Conservation (phyloP, 1,140 invertebrate species). For the Leptopilina boulardi region DNA sequence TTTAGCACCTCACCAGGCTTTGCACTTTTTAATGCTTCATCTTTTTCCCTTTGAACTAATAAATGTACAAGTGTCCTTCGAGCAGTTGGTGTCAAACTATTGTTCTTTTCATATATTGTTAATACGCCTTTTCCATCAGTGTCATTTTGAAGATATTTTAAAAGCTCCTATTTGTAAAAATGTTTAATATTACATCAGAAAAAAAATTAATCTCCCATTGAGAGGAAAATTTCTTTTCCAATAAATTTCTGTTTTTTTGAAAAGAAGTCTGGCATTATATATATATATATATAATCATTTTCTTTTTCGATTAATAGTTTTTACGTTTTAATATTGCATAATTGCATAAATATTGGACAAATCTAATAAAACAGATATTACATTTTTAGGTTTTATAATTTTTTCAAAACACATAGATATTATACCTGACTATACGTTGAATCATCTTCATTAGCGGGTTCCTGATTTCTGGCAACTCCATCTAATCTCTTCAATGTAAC, state of each 20-base stretch:
- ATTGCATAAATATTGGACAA: too few species aligned
- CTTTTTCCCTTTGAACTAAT: conserved; percentile 1
- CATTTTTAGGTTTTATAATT: too few species aligned
- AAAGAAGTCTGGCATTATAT: too few species aligned
- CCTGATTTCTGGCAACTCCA: not conserved
- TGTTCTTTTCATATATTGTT: not conserved
- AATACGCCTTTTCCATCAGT: not conserved
- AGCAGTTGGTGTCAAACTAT: not conserved
- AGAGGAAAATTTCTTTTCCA: too few species aligned
- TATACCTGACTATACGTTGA: not conserved
- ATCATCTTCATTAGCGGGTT: not conserved
- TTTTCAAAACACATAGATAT: not conserved
- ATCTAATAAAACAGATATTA: too few species aligned
- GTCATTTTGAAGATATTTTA: not conserved
- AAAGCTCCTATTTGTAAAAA: not conserved
- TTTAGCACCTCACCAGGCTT: not conserved
- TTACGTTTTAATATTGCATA: too few species aligned
- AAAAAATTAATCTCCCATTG: too few species aligned
- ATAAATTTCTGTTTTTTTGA: too few species aligned
- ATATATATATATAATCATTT: too few species aligned
- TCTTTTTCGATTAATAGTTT: too few species aligned
- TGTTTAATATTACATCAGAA: too few species aligned
- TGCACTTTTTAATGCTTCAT: not conserved
- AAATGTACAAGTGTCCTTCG: not conserved
- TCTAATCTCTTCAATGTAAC: not conserved